Evolutionary conservation across 2,797 vertebrate species (phyloP).

Genomic region (Ceryle rudis): DNA sequence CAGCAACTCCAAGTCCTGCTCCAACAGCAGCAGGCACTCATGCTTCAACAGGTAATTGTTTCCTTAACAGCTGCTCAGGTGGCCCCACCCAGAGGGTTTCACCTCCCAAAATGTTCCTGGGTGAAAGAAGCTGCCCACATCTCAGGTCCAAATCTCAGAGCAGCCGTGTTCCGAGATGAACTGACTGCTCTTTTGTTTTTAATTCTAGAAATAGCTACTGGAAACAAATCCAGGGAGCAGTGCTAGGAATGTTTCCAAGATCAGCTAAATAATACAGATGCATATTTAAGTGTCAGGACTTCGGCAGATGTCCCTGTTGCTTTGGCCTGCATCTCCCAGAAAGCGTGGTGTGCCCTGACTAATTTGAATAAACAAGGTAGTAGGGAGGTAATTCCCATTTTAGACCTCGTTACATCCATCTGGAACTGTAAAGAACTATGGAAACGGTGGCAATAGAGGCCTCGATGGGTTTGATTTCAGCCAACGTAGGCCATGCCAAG

Average conservation of each 20-base stretch:
- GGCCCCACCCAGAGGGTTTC: not conserved
- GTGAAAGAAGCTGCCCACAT: not conserved
- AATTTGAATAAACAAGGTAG: not conserved
- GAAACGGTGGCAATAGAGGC: not conserved
- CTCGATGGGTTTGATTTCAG: not conserved
- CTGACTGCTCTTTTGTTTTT: constrained; percentile 42
- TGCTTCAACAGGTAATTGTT: constrained; percentile 97
- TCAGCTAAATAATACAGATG: constrained; percentile 48
- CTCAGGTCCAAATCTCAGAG: not conserved
- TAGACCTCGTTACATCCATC: not conserved
- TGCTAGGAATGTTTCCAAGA: constrained; percentile 35
- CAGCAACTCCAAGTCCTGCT: constrained; percentile 99
- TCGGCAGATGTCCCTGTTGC: constrained; percentile 21
- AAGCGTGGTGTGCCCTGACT: not conserved
- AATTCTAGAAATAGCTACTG: constrained; percentile 56
- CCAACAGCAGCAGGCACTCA: constrained; percentile 99
- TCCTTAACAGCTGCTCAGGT: not conserved
- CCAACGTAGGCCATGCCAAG: rapidly evolving
- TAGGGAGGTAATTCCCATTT: not conserved
- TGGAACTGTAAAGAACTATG: not conserved
- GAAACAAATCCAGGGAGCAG: constrained; percentile 37
- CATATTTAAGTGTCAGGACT: constrained; percentile 50
- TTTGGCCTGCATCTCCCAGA: not conserved
- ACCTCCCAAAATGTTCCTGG: rapidly evolving
- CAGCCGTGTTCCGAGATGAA: not conserved